These are phyloP conservation scores for Pheosia gnoma DNA, from an alignment of 2,888 invertebrate species.

Conservation along the genomic window DNA sequence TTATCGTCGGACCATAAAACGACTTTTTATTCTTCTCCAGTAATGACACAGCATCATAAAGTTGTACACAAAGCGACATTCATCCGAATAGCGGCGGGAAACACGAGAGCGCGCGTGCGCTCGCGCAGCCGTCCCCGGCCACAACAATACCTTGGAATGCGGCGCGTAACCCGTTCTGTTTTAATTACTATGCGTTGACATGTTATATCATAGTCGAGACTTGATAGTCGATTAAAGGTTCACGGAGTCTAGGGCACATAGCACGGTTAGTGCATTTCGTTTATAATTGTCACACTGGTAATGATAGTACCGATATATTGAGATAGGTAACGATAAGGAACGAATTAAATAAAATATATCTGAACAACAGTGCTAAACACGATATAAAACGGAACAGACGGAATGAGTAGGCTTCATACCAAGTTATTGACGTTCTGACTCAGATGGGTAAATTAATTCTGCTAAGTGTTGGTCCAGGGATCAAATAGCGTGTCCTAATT, in stretches of 20 bases:
- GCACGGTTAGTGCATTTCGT: background rate
- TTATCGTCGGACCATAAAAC: slow-evolving; percentile 7
- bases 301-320: too few relatives aligned
- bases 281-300: too few relatives aligned
- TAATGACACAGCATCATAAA: slow-evolving; percentile 4
- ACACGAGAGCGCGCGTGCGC: slow-evolving; percentile 29
- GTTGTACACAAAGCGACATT: slow-evolving; percentile 26
- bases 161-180: slow-evolving; percentile 37
- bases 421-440: too few relatives aligned
- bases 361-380: too few relatives aligned
- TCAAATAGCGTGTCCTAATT: too few relatives aligned
- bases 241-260: background rate
- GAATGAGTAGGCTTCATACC: too few relatives aligned
- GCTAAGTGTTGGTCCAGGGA: too few relatives aligned
- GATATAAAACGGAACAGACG: too few relatives aligned
- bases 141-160: slow-evolving; percentile 61
- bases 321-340: too few relatives aligned
- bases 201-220: slow-evolving; percentile 7
- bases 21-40: slow-evolving; percentile 16
- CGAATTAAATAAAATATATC: too few relatives aligned
- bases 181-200: slow-evolving; percentile 35
- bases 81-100: slow-evolving; percentile 25
- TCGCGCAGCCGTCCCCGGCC: slow-evolving; percentile 26
- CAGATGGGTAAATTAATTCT: too few relatives aligned
- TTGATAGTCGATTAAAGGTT: slow-evolving; percentile 3